phyloP scores from a whole-genome alignment of 2,888 invertebrate species.

The Nematopogon swammerdamellus region DNA sequence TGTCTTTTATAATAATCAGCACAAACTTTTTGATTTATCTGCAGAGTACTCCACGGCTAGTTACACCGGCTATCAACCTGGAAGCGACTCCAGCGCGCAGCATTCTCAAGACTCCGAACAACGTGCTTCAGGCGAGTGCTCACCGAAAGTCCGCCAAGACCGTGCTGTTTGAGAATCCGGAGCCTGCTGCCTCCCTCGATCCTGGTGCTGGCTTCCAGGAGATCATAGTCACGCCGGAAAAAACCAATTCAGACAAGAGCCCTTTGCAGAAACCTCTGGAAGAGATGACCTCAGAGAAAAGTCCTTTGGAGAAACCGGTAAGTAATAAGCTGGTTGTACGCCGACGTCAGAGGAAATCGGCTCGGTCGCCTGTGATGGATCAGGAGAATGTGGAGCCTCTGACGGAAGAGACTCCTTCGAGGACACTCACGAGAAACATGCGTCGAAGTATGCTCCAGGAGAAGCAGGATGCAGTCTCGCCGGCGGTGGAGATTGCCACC shows the following conservation, averaged over 20 bases:
- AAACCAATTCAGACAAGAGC: not conserved
- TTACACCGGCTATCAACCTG: constrained; percentile 20
- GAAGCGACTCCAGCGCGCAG: constrained; percentile 36
- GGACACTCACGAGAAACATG: not conserved
- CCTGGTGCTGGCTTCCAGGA: no score
- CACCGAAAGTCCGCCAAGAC: constrained; percentile 33
- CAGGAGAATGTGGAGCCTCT: not conserved
- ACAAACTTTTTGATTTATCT: no score
- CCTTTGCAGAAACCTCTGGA: not conserved
- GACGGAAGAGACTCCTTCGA: not conserved
- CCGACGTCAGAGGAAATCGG: no score
- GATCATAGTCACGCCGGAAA: no score
- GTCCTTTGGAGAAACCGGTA: not conserved
- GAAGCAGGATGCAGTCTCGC: no score
- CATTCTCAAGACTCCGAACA: constrained; percentile 28
- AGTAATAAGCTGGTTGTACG: no score
- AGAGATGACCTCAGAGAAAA: not conserved
- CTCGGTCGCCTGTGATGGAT: not conserved
- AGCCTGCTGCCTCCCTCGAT: not conserved
- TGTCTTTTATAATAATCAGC: no score
- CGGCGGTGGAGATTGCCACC: no score
- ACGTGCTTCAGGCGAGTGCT: constrained; percentile 13
- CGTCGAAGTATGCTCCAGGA: not conserved
- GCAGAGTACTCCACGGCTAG: constrained; percentile 15
- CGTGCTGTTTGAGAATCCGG: constrained; percentile 26